Conservation (phyloP, 2,113 vertebrate species). For the Salvelinus namaycush region DNA sequence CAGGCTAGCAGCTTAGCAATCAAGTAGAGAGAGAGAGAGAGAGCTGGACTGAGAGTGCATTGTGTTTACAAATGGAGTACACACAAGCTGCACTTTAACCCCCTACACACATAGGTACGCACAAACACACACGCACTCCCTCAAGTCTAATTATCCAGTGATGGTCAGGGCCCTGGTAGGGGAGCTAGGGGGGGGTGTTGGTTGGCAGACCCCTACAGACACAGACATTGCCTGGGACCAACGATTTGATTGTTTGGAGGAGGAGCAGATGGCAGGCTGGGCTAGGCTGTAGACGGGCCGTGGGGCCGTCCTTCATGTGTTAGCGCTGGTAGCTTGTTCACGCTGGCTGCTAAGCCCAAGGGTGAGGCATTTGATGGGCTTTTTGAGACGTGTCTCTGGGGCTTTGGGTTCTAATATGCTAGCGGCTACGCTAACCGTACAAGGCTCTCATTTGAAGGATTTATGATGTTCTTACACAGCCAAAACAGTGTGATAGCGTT, state of each 20-base stretch:
- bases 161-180: constrained; percentile 35
- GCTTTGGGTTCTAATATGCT: not conserved
- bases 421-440: not conserved
- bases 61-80: constrained; percentile 30
- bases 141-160: constrained; percentile 60
- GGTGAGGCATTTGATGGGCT: not conserved
- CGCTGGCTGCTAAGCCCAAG: not conserved
- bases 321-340: constrained; percentile 47
- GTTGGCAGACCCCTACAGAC: constrained; percentile 28
- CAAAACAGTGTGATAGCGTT: not conserved
- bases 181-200: constrained; percentile 20
- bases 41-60: constrained; percentile 51
- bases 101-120: constrained; percentile 16
- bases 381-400: not conserved
- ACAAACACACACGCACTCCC: constrained; percentile 55
- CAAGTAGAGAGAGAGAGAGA: constrained; percentile 32
- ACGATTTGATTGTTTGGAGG: constrained; percentile 59
- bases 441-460: constrained; percentile 1
- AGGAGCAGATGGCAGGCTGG: constrained; percentile 68
- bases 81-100: constrained; percentile 65
- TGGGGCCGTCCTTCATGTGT: not conserved
- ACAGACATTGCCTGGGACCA: constrained; percentile 44
- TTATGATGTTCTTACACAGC: not conserved
- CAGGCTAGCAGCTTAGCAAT: constrained; percentile 47
- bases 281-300: constrained; percentile 19